These are phyloP conservation scores for Lutraria rhynchaena DNA, from an alignment of 1,140 invertebrate genomes.

Conservation along the genomic window DNA sequence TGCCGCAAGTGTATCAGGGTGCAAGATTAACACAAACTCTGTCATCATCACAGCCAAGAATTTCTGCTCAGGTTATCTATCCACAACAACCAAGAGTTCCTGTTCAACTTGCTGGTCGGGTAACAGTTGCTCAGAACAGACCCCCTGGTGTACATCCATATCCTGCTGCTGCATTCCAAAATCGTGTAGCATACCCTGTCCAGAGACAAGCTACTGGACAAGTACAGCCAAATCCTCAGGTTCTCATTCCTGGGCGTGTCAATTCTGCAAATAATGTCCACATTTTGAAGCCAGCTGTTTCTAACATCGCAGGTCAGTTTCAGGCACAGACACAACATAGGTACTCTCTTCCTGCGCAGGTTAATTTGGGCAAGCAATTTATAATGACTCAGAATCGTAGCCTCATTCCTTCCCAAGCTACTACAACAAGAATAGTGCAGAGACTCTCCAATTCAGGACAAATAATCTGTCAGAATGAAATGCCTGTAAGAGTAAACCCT, in stretches of 20 bases:
- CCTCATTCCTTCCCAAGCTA: too few species aligned
- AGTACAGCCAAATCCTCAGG: neutral
- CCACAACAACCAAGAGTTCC: conserved; percentile 1
- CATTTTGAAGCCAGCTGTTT: neutral
- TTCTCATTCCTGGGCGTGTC: neutral
- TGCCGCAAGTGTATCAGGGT: conserved; percentile 14
- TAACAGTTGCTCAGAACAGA: neutral
- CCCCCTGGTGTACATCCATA: neutral
- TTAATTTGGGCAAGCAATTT: too few species aligned
- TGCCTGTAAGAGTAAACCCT: too few species aligned
- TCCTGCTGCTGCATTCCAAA: neutral
- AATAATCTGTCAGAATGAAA: too few species aligned
- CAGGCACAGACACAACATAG: neutral
- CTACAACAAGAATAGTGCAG: too few species aligned
- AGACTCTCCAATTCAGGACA: too few species aligned
- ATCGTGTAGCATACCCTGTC: neutral
- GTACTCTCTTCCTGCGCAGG: too few species aligned
- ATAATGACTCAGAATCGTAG: too few species aligned
- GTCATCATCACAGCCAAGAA: neutral
- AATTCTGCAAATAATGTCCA: neutral
- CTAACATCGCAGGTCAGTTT: neutral
- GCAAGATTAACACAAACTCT: neutral
- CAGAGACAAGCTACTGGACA: conserved; percentile 3
- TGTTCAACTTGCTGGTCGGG: conserved; percentile 6
- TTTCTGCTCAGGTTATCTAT: neutral